These are phyloP conservation scores for Labrus mixtus DNA, from an alignment of 2,113 vertebrate genomes.

Conservation along the genomic window DNA sequence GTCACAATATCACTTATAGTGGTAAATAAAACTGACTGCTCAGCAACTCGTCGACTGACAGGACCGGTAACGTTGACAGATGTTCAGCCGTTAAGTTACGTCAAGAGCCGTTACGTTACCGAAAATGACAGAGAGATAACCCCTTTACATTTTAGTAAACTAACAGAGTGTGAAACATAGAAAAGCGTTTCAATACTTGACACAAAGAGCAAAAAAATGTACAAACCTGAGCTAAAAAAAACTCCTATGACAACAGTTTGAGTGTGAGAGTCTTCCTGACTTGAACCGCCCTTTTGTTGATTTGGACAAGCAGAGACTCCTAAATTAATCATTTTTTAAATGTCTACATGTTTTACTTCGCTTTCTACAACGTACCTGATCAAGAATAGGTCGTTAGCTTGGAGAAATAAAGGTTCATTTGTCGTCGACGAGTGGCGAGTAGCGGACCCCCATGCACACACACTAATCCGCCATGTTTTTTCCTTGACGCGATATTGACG, in stretches of 20 bases:
- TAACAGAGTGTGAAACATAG: neutral
- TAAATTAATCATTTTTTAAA: neutral
- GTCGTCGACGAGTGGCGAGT: neutral
- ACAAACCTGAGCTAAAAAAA: neutral
- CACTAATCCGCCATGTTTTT: constrained; percentile 66
- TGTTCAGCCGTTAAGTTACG: neutral
- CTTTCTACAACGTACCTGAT: constrained; percentile 40
- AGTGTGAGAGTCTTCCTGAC: neutral
- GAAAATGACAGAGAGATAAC: neutral
- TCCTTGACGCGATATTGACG: constrained; percentile 6
- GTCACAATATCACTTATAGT: neutral
- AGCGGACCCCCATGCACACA: constrained; percentile 21
- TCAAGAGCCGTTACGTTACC: neutral
- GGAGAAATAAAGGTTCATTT: constrained; percentile 4
- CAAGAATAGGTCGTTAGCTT: neutral
- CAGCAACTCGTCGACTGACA: neutral
- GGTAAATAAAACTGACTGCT: no score
- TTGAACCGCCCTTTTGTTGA: accelerated
- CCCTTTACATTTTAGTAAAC: neutral
- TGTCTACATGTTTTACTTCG: accelerated
- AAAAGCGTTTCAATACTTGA: neutral
- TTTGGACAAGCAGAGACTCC: accelerated
- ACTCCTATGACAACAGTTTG: constrained; percentile 11
- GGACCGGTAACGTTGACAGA: constrained; percentile 4
- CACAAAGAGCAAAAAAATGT: neutral